Conservation (phyloP, 2,888 invertebrate species). For the Tuta absoluta region DNA sequence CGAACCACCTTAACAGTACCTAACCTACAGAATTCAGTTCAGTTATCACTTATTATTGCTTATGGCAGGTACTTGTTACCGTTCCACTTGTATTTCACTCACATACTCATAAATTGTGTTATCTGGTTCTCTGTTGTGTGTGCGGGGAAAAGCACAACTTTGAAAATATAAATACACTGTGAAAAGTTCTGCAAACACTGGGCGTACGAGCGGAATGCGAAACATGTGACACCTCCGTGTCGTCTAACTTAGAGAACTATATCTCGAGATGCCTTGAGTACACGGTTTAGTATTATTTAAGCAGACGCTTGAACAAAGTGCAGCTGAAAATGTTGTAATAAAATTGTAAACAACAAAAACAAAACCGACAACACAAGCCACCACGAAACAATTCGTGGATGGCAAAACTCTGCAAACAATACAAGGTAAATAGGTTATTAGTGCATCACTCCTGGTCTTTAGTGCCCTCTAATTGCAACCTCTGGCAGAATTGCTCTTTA, state of each 20-base stretch:
- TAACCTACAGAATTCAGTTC: no score
- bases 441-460: no score
- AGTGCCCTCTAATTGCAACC: no score
- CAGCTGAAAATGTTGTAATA: no score
- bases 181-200: background rate
- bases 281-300: background rate
- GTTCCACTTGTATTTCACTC: background rate
- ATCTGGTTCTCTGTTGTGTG: slow-evolving; percentile 3
- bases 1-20: no score
- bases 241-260: background rate
- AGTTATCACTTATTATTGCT: no score
- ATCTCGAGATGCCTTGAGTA: background rate
- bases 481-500: no score
- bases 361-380: no score
- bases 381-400: no score
- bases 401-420: no score
- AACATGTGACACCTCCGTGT: background rate
- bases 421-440: no score
- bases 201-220: background rate
- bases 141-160: background rate
- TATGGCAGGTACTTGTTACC: background rate
- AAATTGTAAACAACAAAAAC: no score
- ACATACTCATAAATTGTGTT: slow-evolving; percentile 8
- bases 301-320: background rate
- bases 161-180: slow-evolving; percentile 4